Evolutionary conservation across 2,113 vertebrate genomes (phyloP).

Genomic region (Neopipo cinnamomea): DNA sequence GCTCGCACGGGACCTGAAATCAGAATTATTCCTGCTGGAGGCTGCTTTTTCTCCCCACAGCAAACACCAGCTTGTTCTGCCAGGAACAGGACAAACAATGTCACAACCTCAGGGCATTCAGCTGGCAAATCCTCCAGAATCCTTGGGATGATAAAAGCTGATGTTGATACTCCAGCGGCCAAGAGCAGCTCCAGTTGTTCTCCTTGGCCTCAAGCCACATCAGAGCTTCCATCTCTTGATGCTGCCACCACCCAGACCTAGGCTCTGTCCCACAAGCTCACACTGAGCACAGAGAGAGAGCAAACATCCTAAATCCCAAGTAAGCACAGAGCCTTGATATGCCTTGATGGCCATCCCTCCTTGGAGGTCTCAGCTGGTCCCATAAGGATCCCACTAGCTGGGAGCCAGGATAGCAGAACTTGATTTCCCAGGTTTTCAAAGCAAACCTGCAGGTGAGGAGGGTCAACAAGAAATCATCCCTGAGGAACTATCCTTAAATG

Average conservation of each 20-base stretch:
- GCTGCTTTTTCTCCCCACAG: neutral
- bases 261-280: neutral
- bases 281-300: fast-evolving
- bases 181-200: neutral
- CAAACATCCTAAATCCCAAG: neutral
- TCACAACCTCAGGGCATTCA: neutral
- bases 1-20: neutral
- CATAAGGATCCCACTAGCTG: no score
- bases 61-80: neutral
- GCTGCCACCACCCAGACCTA: neutral
- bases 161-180: neutral
- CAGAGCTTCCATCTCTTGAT: neutral
- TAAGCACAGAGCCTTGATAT: neutral
- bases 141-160: neutral
- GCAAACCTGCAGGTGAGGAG: neutral
- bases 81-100: neutral
- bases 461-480: neutral
- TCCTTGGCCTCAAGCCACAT: neutral
- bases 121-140: neutral
- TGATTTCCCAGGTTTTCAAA: neutral
- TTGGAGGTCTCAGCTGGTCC: neutral
- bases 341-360: neutral
- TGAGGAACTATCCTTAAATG: neutral
- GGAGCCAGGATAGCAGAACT: neutral
- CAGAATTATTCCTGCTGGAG: neutral